Percentiles rank a stretch among this genome's conserved stretches.
Conservation (phyloP, 2,113 vertebrate genomes). For the Cricetomys ansorgei region DNA sequence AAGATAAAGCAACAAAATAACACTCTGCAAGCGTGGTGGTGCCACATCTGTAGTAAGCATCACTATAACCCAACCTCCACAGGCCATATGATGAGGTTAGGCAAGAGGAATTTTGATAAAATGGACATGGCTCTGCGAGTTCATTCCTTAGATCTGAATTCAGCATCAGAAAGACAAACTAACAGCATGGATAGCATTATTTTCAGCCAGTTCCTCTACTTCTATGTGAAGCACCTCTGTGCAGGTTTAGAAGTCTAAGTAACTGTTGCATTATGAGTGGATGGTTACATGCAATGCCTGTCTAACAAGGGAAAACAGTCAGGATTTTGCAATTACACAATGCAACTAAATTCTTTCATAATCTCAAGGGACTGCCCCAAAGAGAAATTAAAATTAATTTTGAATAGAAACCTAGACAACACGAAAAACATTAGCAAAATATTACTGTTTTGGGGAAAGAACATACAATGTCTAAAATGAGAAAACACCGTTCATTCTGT, state of each 20-base stretch:
- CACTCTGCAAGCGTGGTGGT: not conserved
- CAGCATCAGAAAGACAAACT: slow-evolving; percentile 16
- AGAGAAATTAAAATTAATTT: slow-evolving; percentile 83
- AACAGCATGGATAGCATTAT: not conserved
- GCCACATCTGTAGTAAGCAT: not conserved
- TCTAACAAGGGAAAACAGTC: not conserved
- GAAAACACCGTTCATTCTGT: slow-evolving; percentile 10
- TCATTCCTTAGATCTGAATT: slow-evolving; percentile 10
- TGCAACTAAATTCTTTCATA: not conserved
- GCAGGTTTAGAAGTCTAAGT: not conserved
- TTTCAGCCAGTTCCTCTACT: not conserved
- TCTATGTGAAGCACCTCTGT: not conserved
- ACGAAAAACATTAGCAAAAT: not conserved
- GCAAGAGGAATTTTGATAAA: not conserved
- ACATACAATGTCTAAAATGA: not conserved
- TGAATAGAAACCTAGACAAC: slow-evolving; percentile 95
- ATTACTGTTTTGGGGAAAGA: slow-evolving; percentile 17
- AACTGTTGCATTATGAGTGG: not conserved
- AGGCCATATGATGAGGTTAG: not conserved
- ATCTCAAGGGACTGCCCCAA: not conserved
- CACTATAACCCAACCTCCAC: not conserved
- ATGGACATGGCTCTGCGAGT: not conserved
- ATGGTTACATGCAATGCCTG: not conserved
- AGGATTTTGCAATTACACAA: slow-evolving; percentile 1
- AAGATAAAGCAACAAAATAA: not conserved